phyloP scores from a whole-genome alignment of 2,797 vertebrate genomes.

The Gymnopithys bicolor region DNA sequence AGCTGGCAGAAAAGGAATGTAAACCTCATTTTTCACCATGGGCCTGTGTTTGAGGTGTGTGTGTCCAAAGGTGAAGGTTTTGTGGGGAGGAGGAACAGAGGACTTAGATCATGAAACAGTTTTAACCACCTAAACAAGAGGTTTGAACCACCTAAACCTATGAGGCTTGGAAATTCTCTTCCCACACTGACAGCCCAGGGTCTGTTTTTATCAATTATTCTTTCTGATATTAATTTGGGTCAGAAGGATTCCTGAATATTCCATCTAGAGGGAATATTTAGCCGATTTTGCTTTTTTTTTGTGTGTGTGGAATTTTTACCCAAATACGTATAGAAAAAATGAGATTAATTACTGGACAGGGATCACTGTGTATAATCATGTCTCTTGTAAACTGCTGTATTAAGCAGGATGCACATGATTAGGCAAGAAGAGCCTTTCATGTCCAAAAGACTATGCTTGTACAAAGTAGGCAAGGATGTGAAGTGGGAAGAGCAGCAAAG shows the following conservation, averaged over 20 bases:
- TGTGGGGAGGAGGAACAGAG: fast-evolving
- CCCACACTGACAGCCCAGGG: fast-evolving
- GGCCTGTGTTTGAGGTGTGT: neutral
- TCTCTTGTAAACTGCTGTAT: neutral
- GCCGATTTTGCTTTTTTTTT: neutral
- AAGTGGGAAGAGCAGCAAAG: neutral
- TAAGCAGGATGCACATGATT: neutral
- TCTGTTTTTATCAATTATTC: neutral
- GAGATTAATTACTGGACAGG: fast-evolving
- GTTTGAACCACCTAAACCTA: neutral
- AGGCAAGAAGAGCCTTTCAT: neutral
- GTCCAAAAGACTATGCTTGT: neutral
- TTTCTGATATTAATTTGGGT: neutral
- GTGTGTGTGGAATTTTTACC: neutral
- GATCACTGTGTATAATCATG: neutral
- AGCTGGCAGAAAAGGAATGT: neutral
- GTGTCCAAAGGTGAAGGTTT: neutral
- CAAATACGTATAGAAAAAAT: neutral
- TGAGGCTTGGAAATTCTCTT: neutral
- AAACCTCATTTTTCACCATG: fast-evolving
- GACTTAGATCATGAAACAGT: neutral
- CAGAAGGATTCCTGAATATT: neutral
- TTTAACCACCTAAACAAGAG: neutral
- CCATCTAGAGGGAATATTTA: neutral
- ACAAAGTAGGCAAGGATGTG: neutral